Evolutionary conservation across 2,113 vertebrate genomes (phyloP), one percentile per base, ranked within the genome.

Genomic region (Arenaria interpres): DNA sequence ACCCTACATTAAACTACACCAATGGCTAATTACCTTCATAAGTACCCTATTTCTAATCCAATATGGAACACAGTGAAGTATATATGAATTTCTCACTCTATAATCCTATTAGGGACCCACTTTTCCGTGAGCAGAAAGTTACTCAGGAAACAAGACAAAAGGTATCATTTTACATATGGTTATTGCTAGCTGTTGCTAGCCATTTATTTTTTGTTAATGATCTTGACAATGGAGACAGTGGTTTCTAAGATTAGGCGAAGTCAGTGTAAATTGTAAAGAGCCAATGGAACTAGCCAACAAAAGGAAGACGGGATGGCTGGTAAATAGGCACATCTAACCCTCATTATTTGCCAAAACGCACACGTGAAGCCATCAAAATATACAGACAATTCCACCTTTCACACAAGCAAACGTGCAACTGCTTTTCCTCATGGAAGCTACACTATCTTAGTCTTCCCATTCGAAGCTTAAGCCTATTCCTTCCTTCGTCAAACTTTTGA

Each of bases 1-100:
- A 62, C 63, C 62, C 78, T 69, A 93, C 69, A 82, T 79, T 94
- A 85, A 85, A 53, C 63, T 60, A 72, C 27, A 46, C 56, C 81
- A 76, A 76, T 91, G 87, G 81, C 71, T 96, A 96, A 94, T 96
- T 91, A 89, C 77, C 27, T 68, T 85, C 89, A 50, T 85, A 88
- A 96, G 33, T 72, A 96, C 19, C n/a, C 74, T 78, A 82, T 89
- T 96, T 95, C 77, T 85, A 94, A 85, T 85, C 53, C 74, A 88
- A 53, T 73, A 85, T 17, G 54, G 57, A 95, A 75, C 48, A 85
- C 45, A 76, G 35, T 24, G n/a, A 93, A 85, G 57, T 72, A 83
- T 23, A 39, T 33, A 73, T 37, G 12, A 89, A 62, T 83, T 85
- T 85, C 37, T 83, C 28, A 46, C 45, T 66, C 67, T 62, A 45